Conservation (phyloP, 2,113 vertebrate species). For the Apaloderma vittatum region DNA sequence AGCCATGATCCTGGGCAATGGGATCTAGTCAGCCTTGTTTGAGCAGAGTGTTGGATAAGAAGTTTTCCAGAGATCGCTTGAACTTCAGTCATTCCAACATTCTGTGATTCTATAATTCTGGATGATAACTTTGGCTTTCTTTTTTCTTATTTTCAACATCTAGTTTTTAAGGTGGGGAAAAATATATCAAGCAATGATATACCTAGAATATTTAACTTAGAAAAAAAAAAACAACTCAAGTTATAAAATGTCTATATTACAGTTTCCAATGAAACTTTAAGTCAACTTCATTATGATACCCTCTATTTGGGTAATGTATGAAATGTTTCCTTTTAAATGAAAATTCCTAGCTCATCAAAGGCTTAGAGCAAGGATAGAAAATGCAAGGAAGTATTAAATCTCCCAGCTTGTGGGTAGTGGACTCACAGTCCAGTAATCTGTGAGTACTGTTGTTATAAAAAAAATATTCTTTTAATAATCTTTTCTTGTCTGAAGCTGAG, state of each 20-base stretch:
- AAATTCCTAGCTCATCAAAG: neutral
- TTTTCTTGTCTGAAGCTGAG: neutral
- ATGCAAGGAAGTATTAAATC: neutral
- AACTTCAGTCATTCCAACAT: neutral
- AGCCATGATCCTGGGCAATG: neutral
- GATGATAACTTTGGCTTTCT: neutral
- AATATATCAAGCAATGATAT: neutral
- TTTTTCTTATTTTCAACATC: neutral
- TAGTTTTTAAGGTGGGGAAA: neutral
- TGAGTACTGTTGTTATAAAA: neutral
- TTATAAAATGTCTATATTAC: neutral
- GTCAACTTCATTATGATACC: neutral
- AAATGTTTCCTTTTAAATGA: neutral
- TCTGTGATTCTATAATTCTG: neutral
- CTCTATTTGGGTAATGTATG: neutral
- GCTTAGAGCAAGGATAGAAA: neutral
- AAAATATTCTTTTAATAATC: neutral
- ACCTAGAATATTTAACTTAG: neutral
- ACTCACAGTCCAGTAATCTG: neutral
- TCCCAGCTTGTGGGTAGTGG: neutral
- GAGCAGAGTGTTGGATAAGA: neutral
- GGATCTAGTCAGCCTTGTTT: neutral
- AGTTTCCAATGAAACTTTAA: neutral
- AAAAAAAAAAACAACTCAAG: neutral
- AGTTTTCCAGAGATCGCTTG: neutral